Evolutionary conservation across 1,140 invertebrate species (phyloP).

Genomic region (Brachionus koreanus): DNA sequence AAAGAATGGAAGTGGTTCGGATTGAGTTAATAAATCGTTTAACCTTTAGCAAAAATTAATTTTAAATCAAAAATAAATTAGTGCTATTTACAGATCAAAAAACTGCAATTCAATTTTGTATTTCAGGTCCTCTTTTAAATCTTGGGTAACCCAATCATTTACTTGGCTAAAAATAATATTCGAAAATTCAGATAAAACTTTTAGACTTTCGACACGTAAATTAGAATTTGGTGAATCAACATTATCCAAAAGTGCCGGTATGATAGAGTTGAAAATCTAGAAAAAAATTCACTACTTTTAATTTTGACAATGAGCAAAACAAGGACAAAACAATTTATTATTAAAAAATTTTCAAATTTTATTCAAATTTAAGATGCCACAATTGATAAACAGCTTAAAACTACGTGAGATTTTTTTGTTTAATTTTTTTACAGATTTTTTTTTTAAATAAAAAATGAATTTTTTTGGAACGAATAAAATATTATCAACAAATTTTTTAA

Average conservation of each 20-base stretch:
- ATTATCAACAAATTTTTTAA: too few species aligned
- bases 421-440: too few species aligned
- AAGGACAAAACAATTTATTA: too few species aligned
- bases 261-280: background rate
- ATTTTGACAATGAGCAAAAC: too few species aligned
- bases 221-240: constrained; percentile 3
- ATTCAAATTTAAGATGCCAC: too few species aligned
- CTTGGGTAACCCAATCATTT: background rate
- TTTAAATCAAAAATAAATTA: background rate
- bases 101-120: constrained; percentile 19
- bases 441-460: too few species aligned
- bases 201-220: background rate
- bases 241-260: constrained; percentile 14
- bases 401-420: too few species aligned
- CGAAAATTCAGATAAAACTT: background rate
- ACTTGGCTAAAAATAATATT: background rate
- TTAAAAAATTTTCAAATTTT: too few species aligned
- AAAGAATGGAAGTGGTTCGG: constrained; percentile 37
- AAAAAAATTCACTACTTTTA: background rate
- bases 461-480: too few species aligned
- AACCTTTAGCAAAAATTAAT: background rate
- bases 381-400: too few species aligned
- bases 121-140: constrained; percentile 15
- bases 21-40: background rate
- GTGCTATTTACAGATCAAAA: background rate